A percentile compares a stretch with the other conserved stretches of the same genome.
Conservation (phyloP, 1,140 invertebrate species). For the Leptinotarsa lineolata region DNA sequence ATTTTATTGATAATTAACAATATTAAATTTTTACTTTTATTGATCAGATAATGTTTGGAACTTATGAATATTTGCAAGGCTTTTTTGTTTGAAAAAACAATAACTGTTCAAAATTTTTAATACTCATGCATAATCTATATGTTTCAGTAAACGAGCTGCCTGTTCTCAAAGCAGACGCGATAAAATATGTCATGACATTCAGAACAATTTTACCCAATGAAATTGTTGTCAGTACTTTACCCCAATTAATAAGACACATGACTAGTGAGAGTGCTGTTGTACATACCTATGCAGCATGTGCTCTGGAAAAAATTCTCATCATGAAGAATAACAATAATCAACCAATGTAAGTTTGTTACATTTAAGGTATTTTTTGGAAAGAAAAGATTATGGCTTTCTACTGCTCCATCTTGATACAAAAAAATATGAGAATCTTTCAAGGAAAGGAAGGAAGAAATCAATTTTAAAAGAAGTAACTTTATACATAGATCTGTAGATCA, state of each 20-base stretch:
- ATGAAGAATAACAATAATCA: conserved; percentile 65
- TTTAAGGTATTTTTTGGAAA: too few relatives aligned
- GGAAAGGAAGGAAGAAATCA: too few relatives aligned
- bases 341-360: conserved; percentile 58
- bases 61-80: too few relatives aligned
- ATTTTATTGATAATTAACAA: conserved; percentile 62
- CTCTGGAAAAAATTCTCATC: conserved; percentile 86
- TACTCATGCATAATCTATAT: background rate
- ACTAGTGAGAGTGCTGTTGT: conserved; percentile 81
- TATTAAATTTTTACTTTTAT: too few relatives aligned
- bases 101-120: too few relatives aligned
- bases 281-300: conserved; percentile 91
- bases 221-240: conserved; percentile 73
- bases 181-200: conserved; percentile 97
- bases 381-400: too few relatives aligned
- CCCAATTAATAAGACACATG: conserved; percentile 76
- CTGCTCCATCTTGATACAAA: too few relatives aligned
- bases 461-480: too few relatives aligned
- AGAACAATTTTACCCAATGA: conserved; percentile 84
- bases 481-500: too few relatives aligned
- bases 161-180: conserved; percentile 92
- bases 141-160: conserved; percentile 81
- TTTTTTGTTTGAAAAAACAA: too few relatives aligned
- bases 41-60: too few relatives aligned
- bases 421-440: too few relatives aligned